Conservation (phyloP, 2,797 vertebrate genomes). For the Poeciliopsis turneri region DNA sequence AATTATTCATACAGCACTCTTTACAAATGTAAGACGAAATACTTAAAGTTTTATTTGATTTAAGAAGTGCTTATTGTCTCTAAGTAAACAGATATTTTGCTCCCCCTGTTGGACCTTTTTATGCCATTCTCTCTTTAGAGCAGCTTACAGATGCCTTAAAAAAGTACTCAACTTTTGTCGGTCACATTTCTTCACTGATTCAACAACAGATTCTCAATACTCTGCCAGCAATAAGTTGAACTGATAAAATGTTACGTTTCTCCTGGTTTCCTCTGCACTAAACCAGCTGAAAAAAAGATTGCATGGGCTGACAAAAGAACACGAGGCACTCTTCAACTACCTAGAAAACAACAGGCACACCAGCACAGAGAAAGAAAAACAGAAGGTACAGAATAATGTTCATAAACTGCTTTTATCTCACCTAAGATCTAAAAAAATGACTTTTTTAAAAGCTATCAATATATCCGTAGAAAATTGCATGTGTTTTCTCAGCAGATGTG, state of each 20-base stretch:
- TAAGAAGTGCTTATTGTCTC: not conserved
- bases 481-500: constrained; percentile 80
- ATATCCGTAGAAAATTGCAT: not conserved
- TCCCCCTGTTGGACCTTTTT: not conserved
- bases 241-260: not conserved
- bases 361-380: constrained; percentile 85
- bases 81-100: not conserved
- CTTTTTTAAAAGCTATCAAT: not conserved
- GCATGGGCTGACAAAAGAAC: constrained; percentile 84
- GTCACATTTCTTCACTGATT: not conserved
- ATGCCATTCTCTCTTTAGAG: not conserved
- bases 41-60: not conserved
- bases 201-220: not conserved
- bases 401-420: not conserved
- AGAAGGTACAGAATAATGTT: constrained; percentile 75
- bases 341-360: constrained; percentile 86
- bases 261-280: constrained; percentile 15
- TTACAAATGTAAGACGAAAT: not conserved
- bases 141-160: constrained; percentile 4
- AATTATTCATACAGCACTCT: not conserved
- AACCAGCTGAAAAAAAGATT: constrained; percentile 88
- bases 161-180: not conserved
- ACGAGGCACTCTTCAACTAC: constrained; percentile 86
- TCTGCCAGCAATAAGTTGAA: not conserved
- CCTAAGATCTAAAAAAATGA: not conserved